Evolutionary conservation across 2,113 vertebrate species (phyloP).

Genomic region (Rallus limicola): DNA sequence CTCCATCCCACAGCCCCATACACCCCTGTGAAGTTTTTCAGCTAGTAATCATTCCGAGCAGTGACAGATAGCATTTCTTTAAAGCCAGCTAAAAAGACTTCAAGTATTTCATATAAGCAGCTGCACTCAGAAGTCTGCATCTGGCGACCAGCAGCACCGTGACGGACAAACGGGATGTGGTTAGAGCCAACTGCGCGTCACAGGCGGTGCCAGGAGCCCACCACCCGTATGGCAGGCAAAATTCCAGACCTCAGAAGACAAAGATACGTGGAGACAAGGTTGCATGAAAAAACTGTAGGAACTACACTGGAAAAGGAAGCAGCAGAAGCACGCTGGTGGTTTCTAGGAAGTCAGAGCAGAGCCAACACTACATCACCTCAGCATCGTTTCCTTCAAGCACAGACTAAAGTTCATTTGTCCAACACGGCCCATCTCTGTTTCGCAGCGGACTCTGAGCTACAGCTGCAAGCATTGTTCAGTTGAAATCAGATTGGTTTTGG

Average conservation of each 20-base stretch:
- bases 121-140: not conserved
- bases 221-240: fast-evolving
- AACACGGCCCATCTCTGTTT: not conserved
- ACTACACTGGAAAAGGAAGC: not conserved
- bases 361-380: not conserved
- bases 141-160: not conserved
- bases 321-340: not conserved
- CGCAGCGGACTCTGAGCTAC: not conserved
- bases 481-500: not conserved
- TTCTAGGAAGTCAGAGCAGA: not conserved
- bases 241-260: not conserved
- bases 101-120: not conserved
- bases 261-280: not conserved
- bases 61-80: not conserved
- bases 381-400: not conserved
- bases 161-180: not conserved
- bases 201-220: not conserved
- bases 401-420: not conserved
- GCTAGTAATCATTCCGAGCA: not conserved
- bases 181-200: not conserved
- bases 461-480: not conserved
- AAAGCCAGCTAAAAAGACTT: not conserved
- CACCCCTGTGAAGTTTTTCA: not conserved
- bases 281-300: not conserved
- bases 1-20: fast-evolving